phyloP scores from a whole-genome alignment of 2,797 vertebrate species.

The Furcifer pardalis region DNA sequence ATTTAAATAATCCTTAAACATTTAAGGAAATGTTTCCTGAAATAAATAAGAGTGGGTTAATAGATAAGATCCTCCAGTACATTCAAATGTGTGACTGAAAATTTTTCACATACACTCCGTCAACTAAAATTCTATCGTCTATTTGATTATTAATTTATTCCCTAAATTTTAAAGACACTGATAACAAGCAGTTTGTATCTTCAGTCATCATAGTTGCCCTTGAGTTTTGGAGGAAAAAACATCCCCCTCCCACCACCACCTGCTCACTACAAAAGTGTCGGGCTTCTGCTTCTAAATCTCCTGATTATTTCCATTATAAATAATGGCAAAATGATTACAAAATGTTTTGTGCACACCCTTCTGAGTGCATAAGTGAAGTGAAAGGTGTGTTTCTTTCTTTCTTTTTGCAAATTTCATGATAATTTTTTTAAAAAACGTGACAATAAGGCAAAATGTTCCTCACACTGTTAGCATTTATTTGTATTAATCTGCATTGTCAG shows the following conservation, averaged over 20 bases:
- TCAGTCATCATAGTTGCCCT: neutral
- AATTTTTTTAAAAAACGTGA: neutral
- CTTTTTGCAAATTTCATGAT: neutral
- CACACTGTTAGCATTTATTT: neutral
- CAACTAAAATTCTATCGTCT: neutral
- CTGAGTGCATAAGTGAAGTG: neutral
- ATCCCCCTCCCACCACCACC: neutral
- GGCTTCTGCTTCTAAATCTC: neutral
- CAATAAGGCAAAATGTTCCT: neutral
- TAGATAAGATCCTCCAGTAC: too few relatives aligned
- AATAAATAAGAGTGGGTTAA: neutral
- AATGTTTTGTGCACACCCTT: neutral
- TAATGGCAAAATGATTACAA: neutral
- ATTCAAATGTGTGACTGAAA: too few relatives aligned
- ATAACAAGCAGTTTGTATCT: neutral
- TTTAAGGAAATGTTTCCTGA: neutral
- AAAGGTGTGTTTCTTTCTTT: neutral
- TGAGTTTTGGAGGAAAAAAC: neutral
- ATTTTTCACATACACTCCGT: neutral
- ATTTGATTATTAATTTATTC: neutral
- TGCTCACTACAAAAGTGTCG: neutral
- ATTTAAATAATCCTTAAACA: too few relatives aligned
- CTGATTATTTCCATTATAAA: conserved; percentile 1
- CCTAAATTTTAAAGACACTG: neutral
- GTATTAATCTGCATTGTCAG: conserved; percentile 20